These are phyloP conservation scores for Clarias batrachus DNA, from an alignment of 2,113 vertebrate species.

Conservation along the genomic window DNA sequence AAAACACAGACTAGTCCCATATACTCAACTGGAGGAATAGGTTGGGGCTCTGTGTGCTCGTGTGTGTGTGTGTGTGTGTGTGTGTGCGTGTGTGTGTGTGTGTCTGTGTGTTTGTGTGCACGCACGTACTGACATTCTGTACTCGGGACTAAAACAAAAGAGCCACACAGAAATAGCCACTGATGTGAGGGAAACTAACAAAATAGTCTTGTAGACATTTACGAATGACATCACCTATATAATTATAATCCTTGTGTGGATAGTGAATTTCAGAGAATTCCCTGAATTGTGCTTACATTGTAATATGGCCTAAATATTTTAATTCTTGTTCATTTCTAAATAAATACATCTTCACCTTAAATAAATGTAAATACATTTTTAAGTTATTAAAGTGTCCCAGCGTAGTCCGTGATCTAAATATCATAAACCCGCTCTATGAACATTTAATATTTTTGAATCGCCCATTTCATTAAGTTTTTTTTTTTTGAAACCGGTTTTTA, in stretches of 20 bases:
- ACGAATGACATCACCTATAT: not conserved
- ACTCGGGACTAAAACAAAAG: slow-evolving; percentile 6
- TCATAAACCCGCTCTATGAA: not conserved
- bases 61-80: not conserved
- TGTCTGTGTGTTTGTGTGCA: not conserved
- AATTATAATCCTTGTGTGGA: not conserved
- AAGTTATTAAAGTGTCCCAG: not conserved
- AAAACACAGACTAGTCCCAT: slow-evolving; percentile 42
- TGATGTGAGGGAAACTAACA: slow-evolving; percentile 3
- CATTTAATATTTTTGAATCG: not conserved
- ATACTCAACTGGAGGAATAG: slow-evolving; percentile 32
- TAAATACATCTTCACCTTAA: not conserved
- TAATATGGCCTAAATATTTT: not conserved
- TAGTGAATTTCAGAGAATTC: not conserved
- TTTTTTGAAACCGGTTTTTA: no score
- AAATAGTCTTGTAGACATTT: slow-evolving; percentile 4
- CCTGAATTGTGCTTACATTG: not conserved
- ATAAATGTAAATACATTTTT: no score
- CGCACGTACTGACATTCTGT: not conserved
- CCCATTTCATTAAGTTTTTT: not conserved
- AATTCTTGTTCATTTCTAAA: not conserved
- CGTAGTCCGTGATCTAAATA: not conserved
- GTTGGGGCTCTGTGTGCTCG: not conserved
- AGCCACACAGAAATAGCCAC: slow-evolving; percentile 10
- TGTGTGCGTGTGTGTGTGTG: not conserved